Base-by-base conservation (phyloP, 2,888 invertebrate species). In the Sicus ferrugineus region DNA sequence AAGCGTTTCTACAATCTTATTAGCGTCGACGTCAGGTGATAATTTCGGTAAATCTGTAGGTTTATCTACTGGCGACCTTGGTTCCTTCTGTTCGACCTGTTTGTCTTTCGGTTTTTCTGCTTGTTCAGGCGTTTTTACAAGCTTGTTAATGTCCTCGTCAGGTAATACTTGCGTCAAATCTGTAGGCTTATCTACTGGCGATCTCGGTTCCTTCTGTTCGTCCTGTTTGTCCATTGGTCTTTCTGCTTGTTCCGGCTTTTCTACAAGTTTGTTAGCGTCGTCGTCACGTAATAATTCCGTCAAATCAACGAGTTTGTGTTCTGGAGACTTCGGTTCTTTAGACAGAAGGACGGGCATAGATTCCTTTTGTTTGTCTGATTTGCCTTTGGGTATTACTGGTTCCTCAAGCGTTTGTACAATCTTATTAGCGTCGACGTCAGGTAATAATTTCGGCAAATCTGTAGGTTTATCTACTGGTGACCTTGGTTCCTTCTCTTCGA, bases 121-220 rank as follows among this genome's bases (percentile, higher is more conserved):
- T 9, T 38, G 7, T 38, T 38, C 11, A 9, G 38, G 38, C 11
- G 11, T 11, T 38, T 9, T 11, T 11, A 38, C 6, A 9, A 11
- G 11, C 11, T 38, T 38, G 7, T 9, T 6, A 11, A 38, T 38
- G 38, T 19, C 59, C 7, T 23, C 16, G 48, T 19, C 14, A 30
- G 38, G 38, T 38, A 38, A 38, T 6, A 38, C 7, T 38, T 38
- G 6, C 38, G 38, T 9, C 11, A 38, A 38, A 11, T 38, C 38
- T 9, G 38, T 38, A 6, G 11, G 7, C 11, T 38, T 38, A 6
- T 38, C 11, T 38, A 9, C 38, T 38, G n/a, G n/a, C n/a, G n/a
- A n/a, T n/a, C n/a, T n/a, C n/a, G 23, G 68, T 62, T 56, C 72
- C 21, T 23, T 73, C 30, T 74, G 73, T 31, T 73, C 11, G 38